Percentiles rank a stretch among this genome's conserved stretches.
Evolutionary conservation across 1,140 invertebrate species (phyloP).

Genomic region (Atta cephalotes): DNA sequence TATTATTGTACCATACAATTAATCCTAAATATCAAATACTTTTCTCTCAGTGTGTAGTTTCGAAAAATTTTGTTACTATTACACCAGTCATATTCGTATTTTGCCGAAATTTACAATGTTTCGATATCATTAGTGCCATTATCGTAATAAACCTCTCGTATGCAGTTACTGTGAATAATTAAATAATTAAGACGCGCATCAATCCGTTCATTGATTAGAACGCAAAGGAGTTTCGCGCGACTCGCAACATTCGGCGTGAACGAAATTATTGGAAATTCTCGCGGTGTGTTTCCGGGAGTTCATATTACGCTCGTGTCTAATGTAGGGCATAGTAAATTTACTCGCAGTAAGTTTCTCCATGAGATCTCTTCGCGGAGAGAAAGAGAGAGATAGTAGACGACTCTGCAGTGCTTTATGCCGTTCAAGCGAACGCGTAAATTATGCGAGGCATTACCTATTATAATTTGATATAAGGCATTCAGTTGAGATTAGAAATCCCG

Average conservation of each 20-base stretch:
- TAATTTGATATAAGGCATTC: constrained; percentile 29
- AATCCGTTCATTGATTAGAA: constrained; percentile 17
- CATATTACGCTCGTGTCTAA: constrained; percentile 12
- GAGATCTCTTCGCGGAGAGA: background rate
- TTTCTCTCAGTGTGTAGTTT: background rate
- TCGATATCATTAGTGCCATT: background rate
- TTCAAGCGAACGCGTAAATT: constrained; percentile 41
- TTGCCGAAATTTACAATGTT: background rate
- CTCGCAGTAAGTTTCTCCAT: background rate
- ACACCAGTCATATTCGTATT: background rate
- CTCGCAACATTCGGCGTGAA: background rate
- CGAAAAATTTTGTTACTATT: background rate
- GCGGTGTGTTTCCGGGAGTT: constrained; percentile 2
- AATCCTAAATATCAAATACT: too few relatives aligned
- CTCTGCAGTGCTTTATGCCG: background rate
- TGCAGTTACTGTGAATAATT: constrained; percentile 14
- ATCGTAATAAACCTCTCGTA: background rate
- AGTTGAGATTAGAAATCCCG: constrained; percentile 4
- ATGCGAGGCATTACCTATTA: constrained; percentile 36
- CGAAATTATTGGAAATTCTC: constrained; percentile 38
- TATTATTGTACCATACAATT: too few relatives aligned
- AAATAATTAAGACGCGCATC: background rate
- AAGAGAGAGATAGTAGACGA: background rate
- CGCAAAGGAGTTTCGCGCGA: constrained; percentile 5
- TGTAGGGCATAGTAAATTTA: constrained; percentile 33